A percentile compares a stretch with the other conserved stretches of the same genome.
phyloP scores from a whole-genome alignment of 2,888 invertebrate genomes.

The Atrina japonica region DNA sequence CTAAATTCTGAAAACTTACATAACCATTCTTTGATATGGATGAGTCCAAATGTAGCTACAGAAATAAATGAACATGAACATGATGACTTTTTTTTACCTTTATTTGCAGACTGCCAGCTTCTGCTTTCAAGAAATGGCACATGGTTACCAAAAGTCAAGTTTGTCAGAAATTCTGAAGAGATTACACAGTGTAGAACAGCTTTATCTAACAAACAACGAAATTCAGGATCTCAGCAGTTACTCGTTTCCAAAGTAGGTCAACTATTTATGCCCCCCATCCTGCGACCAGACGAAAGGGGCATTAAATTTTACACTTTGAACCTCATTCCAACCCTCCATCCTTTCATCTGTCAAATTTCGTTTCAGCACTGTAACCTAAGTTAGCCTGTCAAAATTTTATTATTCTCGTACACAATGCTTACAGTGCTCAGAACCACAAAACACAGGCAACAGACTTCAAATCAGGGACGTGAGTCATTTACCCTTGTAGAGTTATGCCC shows the following conservation, averaged over 20 bases:
- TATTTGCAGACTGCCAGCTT: slow-evolving; percentile 64
- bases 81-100: not conserved
- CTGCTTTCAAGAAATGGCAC: slow-evolving; percentile 70
- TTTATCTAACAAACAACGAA: slow-evolving; percentile 69
- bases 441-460: too few relatives aligned
- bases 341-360: too few relatives aligned
- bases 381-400: not conserved
- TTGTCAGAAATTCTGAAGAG: slow-evolving; percentile 66
- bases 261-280: not conserved
- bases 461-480: too few relatives aligned
- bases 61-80: not conserved
- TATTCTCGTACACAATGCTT: too few relatives aligned
- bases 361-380: too few relatives aligned
- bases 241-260: slow-evolving; percentile 66
- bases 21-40: too few relatives aligned
- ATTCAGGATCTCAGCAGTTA: slow-evolving; percentile 57
- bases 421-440: too few relatives aligned
- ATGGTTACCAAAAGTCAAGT: slow-evolving; percentile 69
- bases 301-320: not conserved
- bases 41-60: too few relatives aligned
- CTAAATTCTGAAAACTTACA: too few relatives aligned
- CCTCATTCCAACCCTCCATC: too few relatives aligned
- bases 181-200: slow-evolving; percentile 61
- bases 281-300: not conserved
- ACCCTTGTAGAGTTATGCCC: too few relatives aligned